A percentile compares a stretch with the other conserved stretches of the same genome.
Evolutionary conservation across 2,888 invertebrate species (phyloP).

Genomic region (Tetranychus piercei): DNA sequence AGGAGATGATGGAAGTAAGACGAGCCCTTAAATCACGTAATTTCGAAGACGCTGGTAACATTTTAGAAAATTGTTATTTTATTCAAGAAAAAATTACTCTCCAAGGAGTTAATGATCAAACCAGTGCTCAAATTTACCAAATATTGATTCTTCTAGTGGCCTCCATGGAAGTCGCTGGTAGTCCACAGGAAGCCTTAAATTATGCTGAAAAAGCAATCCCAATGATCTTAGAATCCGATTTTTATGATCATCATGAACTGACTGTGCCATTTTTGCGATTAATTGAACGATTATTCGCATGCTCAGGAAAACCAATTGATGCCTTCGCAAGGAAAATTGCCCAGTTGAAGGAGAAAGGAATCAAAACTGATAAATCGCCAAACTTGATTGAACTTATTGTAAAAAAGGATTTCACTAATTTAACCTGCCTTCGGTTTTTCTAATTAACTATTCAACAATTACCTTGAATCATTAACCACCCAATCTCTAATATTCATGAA

Average conservation of each 20-base stretch:
- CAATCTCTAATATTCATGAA: too few species aligned
- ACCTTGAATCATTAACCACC: too few species aligned
- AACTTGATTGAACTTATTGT: constrained; percentile 28
- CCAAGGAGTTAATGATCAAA: constrained; percentile 17
- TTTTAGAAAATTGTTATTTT: constrained; percentile 31
- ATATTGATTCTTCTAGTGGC: constrained; percentile 32
- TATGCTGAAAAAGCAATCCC: constrained; percentile 30
- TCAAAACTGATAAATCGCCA: constrained; percentile 27
- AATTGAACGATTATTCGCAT: constrained; percentile 24
- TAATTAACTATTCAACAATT: not conserved
- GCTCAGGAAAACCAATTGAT: not conserved
- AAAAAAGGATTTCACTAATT: constrained; percentile 22
- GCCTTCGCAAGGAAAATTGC: not conserved
- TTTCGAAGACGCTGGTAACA: constrained; percentile 30
- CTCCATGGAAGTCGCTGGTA: constrained; percentile 29
- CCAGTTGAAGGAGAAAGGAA: constrained; percentile 27
- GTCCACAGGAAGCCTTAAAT: constrained; percentile 29
- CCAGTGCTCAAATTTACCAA: constrained; percentile 25
- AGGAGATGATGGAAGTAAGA: constrained; percentile 30
- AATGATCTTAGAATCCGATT: constrained; percentile 16
- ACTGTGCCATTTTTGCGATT: constrained; percentile 31
- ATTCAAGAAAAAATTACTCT: constrained; percentile 26
- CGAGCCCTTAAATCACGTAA: constrained; percentile 28
- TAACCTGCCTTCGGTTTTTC: not conserved
- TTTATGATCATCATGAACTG: constrained; percentile 28